Conservation (phyloP, 2,797 vertebrate species). For the Pyrocephalus nanus region DNA sequence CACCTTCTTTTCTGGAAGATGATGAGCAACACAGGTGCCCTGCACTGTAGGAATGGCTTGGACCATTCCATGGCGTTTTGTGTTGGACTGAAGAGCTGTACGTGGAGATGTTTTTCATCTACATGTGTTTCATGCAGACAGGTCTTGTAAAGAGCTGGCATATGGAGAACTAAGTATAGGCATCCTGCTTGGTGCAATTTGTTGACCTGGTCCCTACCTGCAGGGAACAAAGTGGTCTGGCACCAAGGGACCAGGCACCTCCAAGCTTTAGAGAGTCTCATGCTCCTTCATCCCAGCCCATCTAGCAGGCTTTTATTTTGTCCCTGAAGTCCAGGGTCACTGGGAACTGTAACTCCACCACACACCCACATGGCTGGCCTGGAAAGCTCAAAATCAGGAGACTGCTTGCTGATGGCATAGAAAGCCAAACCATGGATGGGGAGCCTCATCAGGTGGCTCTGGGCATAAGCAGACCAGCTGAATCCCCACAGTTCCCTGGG, state of each 20-base stretch:
- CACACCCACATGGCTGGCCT: not conserved
- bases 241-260: not conserved
- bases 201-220: not conserved
- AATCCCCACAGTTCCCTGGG: not conserved
- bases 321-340: not conserved
- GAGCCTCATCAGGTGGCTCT: not conserved
- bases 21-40: accelerated
- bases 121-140: accelerated
- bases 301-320: not conserved
- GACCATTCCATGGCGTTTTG: not conserved
- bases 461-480: not conserved
- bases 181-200: not conserved
- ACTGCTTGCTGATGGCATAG: not conserved
- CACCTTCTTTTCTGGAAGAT: not conserved
- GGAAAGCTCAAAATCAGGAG: not conserved
- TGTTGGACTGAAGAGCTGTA: not conserved
- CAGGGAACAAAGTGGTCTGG: not conserved
- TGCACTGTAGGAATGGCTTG: not conserved
- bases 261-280: not conserved
- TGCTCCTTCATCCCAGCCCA: not conserved
- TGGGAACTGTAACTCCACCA: not conserved
- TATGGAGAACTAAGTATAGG: not conserved
- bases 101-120: not conserved
- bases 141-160: not conserved
- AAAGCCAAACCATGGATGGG: not conserved